A percentile compares a stretch with the other conserved stretches of the same genome.
phyloP scores from a whole-genome alignment of 2,888 invertebrate species.

The Phytoseiulus persimilis region DNA sequence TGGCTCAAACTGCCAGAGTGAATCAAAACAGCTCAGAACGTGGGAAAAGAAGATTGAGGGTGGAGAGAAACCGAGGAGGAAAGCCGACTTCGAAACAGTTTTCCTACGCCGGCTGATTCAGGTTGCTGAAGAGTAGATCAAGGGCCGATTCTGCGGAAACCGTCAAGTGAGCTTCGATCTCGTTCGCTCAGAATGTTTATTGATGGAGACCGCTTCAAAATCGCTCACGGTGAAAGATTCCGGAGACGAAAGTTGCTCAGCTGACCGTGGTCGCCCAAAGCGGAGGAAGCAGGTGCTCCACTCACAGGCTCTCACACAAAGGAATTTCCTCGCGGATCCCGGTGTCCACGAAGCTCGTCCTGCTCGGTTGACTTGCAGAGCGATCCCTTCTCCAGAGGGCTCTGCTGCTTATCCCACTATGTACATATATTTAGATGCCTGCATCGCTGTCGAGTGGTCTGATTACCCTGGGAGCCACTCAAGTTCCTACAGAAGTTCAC shows the following conservation, averaged over 20 bases:
- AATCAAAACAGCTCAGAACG: background rate
- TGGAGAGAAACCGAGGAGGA: background rate
- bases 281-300: background rate
- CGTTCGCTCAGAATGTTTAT: no score
- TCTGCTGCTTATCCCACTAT: background rate
- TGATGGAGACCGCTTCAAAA: no score
- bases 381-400: background rate
- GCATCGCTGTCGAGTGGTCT: background rate
- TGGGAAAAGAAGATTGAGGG: background rate
- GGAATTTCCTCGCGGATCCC: background rate
- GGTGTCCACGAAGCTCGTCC: background rate
- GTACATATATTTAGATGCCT: background rate
- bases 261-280: background rate
- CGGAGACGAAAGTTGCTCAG: background rate
- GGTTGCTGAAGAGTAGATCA: no score
- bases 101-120: background rate
- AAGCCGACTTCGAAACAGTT: background rate
- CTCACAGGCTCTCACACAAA: background rate
- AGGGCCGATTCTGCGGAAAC: no score
- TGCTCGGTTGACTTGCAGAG: background rate
- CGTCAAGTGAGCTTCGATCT: no score
- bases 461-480: background rate
- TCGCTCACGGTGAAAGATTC: no score
- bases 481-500: background rate
- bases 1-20: background rate